Conservation (phyloP, 2,888 invertebrate species). For the Odontomyia ornata region DNA sequence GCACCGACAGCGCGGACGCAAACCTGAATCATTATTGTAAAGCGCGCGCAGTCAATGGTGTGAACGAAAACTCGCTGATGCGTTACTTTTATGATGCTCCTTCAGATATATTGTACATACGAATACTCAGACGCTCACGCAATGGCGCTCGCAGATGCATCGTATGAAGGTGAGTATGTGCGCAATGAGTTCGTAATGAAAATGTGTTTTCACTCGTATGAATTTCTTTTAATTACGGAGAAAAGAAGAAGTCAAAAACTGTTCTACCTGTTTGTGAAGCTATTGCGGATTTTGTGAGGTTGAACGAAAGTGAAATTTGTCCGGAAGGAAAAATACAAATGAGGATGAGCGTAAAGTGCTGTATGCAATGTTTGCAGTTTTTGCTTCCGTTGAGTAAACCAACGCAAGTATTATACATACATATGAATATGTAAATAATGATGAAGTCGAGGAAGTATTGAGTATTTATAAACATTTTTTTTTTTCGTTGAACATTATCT, state of each 20-base stretch:
- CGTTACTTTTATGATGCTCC: background rate
- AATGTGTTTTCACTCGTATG: background rate
- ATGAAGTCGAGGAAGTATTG: too few relatives aligned
- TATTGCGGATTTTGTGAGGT: too few relatives aligned
- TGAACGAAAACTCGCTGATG: background rate
- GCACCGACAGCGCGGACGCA: constrained; percentile 4
- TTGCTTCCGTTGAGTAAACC: too few relatives aligned
- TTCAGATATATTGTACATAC: background rate
- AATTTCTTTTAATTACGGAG: background rate
- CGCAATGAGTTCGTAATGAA: background rate
- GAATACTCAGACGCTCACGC: background rate
- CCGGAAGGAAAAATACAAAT: background rate
- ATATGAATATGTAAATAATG: too few relatives aligned
- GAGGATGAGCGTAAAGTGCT: too few relatives aligned
- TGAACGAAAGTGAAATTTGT: too few relatives aligned
- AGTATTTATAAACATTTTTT: too few relatives aligned
- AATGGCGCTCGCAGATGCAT: background rate
- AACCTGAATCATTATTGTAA: constrained; percentile 7
- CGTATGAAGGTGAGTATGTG: background rate
- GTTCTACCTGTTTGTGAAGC: background rate
- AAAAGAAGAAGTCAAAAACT: background rate
- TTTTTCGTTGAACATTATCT: too few relatives aligned
- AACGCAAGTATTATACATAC: too few relatives aligned
- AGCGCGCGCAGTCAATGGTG: background rate
- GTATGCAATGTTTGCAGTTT: background rate